Conservation (phyloP, 2,797 vertebrate genomes). For the Caiman crocodilus region DNA sequence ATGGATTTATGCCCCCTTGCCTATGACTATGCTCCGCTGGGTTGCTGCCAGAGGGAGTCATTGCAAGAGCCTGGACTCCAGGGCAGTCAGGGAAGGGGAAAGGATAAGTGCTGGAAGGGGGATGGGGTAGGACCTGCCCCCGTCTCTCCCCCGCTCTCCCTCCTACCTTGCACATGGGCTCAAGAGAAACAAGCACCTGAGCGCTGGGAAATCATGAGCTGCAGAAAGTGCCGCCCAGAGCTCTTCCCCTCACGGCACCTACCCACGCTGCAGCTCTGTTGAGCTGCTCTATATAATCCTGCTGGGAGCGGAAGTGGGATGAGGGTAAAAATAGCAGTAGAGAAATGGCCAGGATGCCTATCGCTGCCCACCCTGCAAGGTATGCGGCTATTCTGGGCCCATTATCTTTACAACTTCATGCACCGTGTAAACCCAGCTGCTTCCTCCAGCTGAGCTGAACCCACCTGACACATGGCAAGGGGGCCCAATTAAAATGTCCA, state of each 20-base stretch:
- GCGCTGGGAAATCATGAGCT: not conserved
- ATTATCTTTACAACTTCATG: not conserved
- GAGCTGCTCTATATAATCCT: constrained; percentile 58
- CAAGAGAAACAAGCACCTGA: not conserved
- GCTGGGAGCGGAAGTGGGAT: not conserved
- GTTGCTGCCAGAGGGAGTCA: accelerated
- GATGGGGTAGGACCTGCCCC: no score
- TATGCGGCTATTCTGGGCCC: not conserved
- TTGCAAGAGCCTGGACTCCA: not conserved
- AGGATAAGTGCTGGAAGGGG: accelerated
- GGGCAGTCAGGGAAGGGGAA: not conserved
- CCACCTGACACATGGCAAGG: not conserved
- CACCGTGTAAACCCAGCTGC: not conserved
- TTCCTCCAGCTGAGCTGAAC: not conserved
- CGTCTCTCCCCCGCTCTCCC: not conserved
- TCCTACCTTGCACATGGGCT: accelerated
- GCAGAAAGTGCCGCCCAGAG: not conserved
- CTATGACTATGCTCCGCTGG: not conserved
- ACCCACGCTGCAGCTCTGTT: not conserved
- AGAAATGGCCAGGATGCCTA: not conserved
- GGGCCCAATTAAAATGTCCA: not conserved
- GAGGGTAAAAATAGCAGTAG: constrained; percentile 40
- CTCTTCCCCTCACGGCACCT: not conserved
- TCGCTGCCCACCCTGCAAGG: not conserved
- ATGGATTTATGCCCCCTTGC: not conserved